Percentiles rank a stretch among this genome's conserved stretches.
phyloP scores from a whole-genome alignment of 2,113 vertebrate genomes.

The Albula glossodonta region DNA sequence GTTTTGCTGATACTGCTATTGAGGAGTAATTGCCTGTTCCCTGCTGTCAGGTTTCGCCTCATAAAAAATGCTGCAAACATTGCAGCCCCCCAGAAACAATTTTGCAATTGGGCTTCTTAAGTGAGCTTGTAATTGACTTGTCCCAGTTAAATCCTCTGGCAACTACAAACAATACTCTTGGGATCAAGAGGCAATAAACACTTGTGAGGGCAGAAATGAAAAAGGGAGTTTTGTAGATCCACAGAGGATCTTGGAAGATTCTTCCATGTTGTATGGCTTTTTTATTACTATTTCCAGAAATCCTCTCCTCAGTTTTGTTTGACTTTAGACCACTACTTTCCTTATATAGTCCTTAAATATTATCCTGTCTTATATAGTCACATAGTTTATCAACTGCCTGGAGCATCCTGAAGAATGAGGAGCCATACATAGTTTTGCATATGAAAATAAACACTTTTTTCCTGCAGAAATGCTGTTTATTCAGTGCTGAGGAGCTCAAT shows the following conservation, averaged over 20 bases:
- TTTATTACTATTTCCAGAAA: neutral
- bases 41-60: conserved; percentile 23
- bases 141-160: conserved; percentile 27
- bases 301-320: neutral
- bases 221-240: neutral
- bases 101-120: conserved; percentile 32
- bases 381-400: neutral
- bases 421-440: neutral
- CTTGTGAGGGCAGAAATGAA: conserved; percentile 21
- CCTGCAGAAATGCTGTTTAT: conserved; percentile 27
- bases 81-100: conserved; percentile 26
- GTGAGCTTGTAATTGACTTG: conserved; percentile 45
- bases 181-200: conserved; percentile 31
- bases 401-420: neutral
- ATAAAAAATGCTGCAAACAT: conserved; percentile 35
- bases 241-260: neutral
- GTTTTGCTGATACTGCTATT: conserved; percentile 38
- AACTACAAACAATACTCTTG: conserved; percentile 36
- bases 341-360: neutral
- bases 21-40: conserved; percentile 24
- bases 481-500: conserved; percentile 22
- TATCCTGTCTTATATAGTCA: neutral
- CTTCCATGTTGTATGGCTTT: neutral
- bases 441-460: conserved; percentile 26
- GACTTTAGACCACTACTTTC: neutral